Evolutionary conservation across 2,797 vertebrate genomes (phyloP), one percentile per base, ranked within the genome.

Genomic region (Anguilla pacifica): DNA sequence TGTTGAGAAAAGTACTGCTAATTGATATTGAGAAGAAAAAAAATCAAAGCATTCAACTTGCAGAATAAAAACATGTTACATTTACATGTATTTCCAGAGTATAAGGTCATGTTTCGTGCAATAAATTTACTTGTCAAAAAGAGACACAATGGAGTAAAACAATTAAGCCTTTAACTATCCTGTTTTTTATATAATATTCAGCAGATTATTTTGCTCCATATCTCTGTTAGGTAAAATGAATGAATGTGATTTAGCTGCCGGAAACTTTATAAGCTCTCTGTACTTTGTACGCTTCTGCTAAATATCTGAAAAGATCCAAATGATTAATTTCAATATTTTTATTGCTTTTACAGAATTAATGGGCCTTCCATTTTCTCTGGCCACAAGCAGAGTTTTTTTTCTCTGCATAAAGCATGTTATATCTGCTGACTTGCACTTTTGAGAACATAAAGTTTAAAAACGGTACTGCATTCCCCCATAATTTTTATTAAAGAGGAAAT

Each of bases 261-360:
- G 64, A 53, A 86, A 72, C 43, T 72, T 46, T 49, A 49, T 6
- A 85, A 22, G 59, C 59, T 31, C 28, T 28, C 35, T 6, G 6
- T 25, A 46, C 43, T 17, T 46, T 85, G 43, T 6, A 85, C 28
- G 59, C 84, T 67, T 61, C 57, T 85, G 59, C 51, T 55, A 46
- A 84, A 84, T 84, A 84, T 84, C 49, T 84, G 77, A 84, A 57
- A 84, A 84, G 83, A 84, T 84, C 25, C 49, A 84, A 84, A 55
- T 84, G n/a, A 84, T 84, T 55, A 84, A 83, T 83, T 57, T 84
- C 83, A 31, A 57, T 84, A 84, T 84, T 84, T 84, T 84, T 84
- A 84, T 84, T 84, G 39, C 51, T 57, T 84, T 84, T 6, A 7
- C 61, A 85, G 19, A 85, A 85, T 85, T 31, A 35, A 85, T 85